A percentile compares a stretch with the other conserved stretches of the same genome.
phyloP scores from a whole-genome alignment of 1,140 invertebrate genomes.

The Eriocheir sinensis region DNA sequence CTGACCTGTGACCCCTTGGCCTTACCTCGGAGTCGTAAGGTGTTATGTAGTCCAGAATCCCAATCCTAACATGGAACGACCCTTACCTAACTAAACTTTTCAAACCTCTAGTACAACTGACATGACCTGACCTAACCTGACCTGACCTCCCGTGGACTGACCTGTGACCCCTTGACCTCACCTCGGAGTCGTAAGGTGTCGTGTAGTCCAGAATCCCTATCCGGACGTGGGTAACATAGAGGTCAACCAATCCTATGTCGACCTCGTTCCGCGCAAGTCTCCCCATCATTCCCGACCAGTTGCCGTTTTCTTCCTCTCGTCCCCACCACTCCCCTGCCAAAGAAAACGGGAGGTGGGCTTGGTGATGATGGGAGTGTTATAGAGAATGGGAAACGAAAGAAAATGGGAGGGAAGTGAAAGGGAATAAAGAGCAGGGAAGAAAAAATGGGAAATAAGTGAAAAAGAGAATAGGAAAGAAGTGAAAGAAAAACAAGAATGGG shows the following conservation, averaged over 20 bases:
- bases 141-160: not conserved
- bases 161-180: not conserved
- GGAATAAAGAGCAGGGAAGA: too few relatives aligned
- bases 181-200: slow-evolving; percentile 57
- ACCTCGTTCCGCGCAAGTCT: slow-evolving; percentile 48
- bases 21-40: slow-evolving; percentile 61
- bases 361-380: not conserved
- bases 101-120: too few relatives aligned
- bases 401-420: too few relatives aligned
- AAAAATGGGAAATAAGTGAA: not conserved
- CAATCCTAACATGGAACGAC: not conserved
- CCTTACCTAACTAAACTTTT: too few relatives aligned
- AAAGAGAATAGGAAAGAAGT: too few relatives aligned
- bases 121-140: not conserved
- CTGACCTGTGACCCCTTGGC: not conserved
- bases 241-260: slow-evolving; percentile 57
- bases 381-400: not conserved
- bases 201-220: slow-evolving; percentile 56
- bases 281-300: slow-evolving; percentile 55
- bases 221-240: slow-evolving; percentile 49
- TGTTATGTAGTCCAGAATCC: slow-evolving; percentile 54
- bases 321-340: slow-evolving; percentile 55
- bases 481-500: not conserved
- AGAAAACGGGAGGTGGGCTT: not conserved
- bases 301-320: slow-evolving; percentile 42